Evolutionary conservation across 2,113 vertebrate genomes (phyloP).

Genomic region (Astatoreochromis straeleni): DNA sequence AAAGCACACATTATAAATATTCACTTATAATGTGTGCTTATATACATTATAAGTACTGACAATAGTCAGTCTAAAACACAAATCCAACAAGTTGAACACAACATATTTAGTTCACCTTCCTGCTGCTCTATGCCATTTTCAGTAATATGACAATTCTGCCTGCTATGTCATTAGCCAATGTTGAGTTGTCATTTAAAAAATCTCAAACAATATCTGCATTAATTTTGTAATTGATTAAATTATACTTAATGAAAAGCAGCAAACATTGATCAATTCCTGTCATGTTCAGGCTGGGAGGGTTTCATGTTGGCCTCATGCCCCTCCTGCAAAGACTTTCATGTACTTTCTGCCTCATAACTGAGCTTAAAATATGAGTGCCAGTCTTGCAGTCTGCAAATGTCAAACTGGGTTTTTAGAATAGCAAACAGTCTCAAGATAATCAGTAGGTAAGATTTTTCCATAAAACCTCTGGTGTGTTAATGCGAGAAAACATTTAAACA

Average conservation of each 20-base stretch:
- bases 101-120: not conserved
- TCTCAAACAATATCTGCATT: not conserved
- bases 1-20: not conserved
- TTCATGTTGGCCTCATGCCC: not conserved
- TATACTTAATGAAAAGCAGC: not conserved
- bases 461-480: not conserved
- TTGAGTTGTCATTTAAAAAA: not conserved
- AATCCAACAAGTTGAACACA: not conserved
- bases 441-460: not conserved
- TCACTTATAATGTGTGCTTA: not conserved
- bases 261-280: not conserved
- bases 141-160: not conserved
- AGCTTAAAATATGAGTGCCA: not conserved
- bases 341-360: not conserved
- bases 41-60: not conserved
- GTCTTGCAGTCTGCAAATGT: not conserved
- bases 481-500: not conserved
- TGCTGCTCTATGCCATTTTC: not conserved
- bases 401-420: not conserved
- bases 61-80: not conserved
- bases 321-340: not conserved
- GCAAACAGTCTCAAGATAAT: not conserved
- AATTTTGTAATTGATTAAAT: not conserved
- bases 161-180: not conserved
- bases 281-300: not conserved